Conservation (phyloP, 2,113 vertebrate species). For the Erythrocercus mccallii region DNA sequence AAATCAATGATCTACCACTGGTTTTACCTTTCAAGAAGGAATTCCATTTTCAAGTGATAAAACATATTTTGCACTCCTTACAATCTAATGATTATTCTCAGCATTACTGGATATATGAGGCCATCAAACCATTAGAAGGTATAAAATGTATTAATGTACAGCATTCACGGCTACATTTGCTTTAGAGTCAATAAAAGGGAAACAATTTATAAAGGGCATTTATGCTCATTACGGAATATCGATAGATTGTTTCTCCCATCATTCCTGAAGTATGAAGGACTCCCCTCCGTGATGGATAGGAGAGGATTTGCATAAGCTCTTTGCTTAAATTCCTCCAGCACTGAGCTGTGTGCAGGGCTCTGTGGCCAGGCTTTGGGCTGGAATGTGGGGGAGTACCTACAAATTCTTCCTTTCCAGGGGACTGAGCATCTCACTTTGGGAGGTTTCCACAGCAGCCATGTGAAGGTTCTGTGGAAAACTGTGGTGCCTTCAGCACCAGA, state of each 20-base stretch:
- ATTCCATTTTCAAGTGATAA: constrained; percentile 73
- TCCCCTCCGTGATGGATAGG: constrained; percentile 31
- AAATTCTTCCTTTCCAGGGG: not conserved
- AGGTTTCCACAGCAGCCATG: not conserved
- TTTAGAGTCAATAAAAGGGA: constrained; percentile 77
- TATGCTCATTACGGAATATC: constrained; percentile 65
- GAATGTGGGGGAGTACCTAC: not conserved
- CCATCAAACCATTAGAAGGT: constrained; percentile 73
- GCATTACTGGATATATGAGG: constrained; percentile 63
- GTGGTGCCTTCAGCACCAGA: not conserved
- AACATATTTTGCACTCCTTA: constrained; percentile 70
- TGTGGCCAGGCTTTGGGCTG: not conserved
- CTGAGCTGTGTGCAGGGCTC: not conserved
- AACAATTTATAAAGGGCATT: constrained; percentile 69
- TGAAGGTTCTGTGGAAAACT: not conserved
- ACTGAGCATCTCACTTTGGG: not conserved
- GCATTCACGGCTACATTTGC: constrained; percentile 68
- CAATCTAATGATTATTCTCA: constrained; percentile 68
- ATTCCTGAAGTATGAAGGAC: constrained; percentile 57
- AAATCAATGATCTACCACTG: constrained; percentile 72
- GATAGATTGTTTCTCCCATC: constrained; percentile 65
- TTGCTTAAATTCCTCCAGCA: not conserved
- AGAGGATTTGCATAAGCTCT: constrained; percentile 30
- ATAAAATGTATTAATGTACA: constrained; percentile 70
- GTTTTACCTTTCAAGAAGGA: constrained; percentile 73